These are phyloP conservation scores for Diploptera punctata DNA, from an alignment of 2,888 invertebrate genomes.

Conservation along the genomic window DNA sequence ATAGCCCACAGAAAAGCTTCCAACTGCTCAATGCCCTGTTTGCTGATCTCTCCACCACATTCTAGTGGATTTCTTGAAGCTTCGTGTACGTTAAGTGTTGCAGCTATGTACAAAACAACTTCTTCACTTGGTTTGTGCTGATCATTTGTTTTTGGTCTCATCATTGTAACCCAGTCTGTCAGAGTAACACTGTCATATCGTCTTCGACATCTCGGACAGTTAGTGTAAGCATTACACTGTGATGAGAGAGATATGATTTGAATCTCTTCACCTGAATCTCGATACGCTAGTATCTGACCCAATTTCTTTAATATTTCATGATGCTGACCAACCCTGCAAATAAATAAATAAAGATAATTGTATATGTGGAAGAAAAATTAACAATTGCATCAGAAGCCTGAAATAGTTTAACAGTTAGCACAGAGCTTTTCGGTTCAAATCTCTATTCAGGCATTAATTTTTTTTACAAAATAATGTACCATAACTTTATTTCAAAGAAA, in stretches of 20 bases:
- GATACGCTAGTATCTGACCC: constrained; percentile 43
- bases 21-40: constrained; percentile 50
- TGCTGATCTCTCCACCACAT: constrained; percentile 46
- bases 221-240: constrained; percentile 39
- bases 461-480: too few species aligned
- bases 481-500: too few species aligned
- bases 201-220: constrained; percentile 34
- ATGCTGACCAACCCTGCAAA: constrained; percentile 42
- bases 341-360: too few species aligned
- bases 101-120: constrained; percentile 50
- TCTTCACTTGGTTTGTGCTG: not conserved
- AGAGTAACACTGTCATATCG: constrained; percentile 30
- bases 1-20: constrained; percentile 56
- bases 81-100: constrained; percentile 54
- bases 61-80: constrained; percentile 48
- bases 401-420: too few species aligned
- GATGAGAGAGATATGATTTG: constrained; percentile 41
- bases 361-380: too few species aligned
- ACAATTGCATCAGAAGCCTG: too few species aligned
- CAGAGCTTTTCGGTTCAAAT: too few species aligned
- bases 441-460: too few species aligned
- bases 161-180: constrained; percentile 36
- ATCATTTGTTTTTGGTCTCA: not conserved
- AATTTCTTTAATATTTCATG: constrained; percentile 40
- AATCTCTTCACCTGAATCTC: constrained; percentile 42